phyloP scores from a whole-genome alignment of 1,140 invertebrate genomes.

The Steinernema feltiae region DNA sequence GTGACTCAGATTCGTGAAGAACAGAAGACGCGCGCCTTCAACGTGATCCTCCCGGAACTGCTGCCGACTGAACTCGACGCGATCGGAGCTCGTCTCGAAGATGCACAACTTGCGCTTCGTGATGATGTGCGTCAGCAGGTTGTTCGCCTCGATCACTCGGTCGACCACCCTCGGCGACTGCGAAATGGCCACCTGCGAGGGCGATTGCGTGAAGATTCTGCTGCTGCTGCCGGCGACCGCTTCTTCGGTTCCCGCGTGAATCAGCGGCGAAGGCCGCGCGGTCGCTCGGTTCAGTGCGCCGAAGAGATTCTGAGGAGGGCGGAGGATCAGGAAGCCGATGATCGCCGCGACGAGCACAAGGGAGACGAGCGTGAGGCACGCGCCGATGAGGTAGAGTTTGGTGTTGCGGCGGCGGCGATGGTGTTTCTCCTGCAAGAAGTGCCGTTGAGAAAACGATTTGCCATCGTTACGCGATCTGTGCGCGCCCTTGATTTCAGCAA shows the following conservation, averaged over 20 bases:
- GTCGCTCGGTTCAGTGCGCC: background rate
- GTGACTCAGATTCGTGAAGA: constrained; percentile 50
- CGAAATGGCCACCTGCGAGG: background rate
- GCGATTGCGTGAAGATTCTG: background rate
- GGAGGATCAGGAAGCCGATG: background rate
- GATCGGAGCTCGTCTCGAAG: constrained; percentile 30
- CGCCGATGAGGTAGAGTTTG: background rate
- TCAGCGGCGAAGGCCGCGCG: constrained; percentile 17
- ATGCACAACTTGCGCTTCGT: constrained; percentile 39
- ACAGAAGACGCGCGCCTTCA: constrained; percentile 38
- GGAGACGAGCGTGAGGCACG: background rate
- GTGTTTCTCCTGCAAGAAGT: too few relatives aligned
- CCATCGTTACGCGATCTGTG: too few relatives aligned
- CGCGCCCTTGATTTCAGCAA: too few relatives aligned
- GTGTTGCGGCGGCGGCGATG: background rate
- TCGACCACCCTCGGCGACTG: constrained; percentile 1
- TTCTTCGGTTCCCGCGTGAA: background rate
- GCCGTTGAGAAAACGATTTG: too few relatives aligned
- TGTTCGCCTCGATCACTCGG: constrained; percentile 31
- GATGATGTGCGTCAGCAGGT: constrained; percentile 36
- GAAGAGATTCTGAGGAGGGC: background rate
- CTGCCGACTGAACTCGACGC: constrained; percentile 22
- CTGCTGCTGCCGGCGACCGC: too few relatives aligned
- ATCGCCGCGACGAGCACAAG: background rate
- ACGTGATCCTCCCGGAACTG: constrained; percentile 33